phyloP scores from a whole-genome alignment of 1,140 invertebrate species.

The Cotesia vestalis region DNA sequence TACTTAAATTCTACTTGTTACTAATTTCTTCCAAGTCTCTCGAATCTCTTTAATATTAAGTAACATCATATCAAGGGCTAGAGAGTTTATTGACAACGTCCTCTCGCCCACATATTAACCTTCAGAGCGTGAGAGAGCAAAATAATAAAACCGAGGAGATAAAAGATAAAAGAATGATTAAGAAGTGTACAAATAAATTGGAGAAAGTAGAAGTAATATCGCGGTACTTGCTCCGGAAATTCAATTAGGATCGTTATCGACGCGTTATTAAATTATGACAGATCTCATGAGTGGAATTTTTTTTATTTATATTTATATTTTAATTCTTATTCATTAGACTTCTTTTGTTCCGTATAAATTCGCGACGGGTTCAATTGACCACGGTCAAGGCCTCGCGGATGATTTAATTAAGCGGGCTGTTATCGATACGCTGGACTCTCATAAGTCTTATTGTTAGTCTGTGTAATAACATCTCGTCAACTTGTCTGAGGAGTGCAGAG shows the following conservation, averaged over 20 bases:
- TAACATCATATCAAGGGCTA: background rate
- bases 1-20: too few relatives aligned
- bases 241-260: slow-evolving; percentile 42
- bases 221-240: slow-evolving; percentile 30
- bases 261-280: slow-evolving; percentile 39
- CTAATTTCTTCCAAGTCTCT: too few relatives aligned
- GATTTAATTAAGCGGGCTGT: too few relatives aligned
- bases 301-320: background rate
- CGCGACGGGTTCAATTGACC: background rate
- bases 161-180: slow-evolving; percentile 2
- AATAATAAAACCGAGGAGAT: slow-evolving; percentile 18
- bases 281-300: slow-evolving; percentile 6
- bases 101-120: slow-evolving; percentile 2
- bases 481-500: too few relatives aligned
- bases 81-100: background rate
- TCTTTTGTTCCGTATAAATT: slow-evolving; percentile 8
- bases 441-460: too few relatives aligned
- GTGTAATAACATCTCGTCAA: too few relatives aligned
- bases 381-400: too few relatives aligned
- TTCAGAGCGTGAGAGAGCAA: slow-evolving; percentile 2
- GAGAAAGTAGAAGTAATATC: slow-evolving; percentile 23
- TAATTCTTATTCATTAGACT: slow-evolving; percentile 2
- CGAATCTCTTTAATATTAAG: too few relatives aligned
- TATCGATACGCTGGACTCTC: too few relatives aligned
- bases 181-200: too few relatives aligned